These are phyloP conservation scores for Hippocampus mohnikei DNA, from an alignment of 2,113 vertebrate species.

Conservation along the genomic window DNA sequence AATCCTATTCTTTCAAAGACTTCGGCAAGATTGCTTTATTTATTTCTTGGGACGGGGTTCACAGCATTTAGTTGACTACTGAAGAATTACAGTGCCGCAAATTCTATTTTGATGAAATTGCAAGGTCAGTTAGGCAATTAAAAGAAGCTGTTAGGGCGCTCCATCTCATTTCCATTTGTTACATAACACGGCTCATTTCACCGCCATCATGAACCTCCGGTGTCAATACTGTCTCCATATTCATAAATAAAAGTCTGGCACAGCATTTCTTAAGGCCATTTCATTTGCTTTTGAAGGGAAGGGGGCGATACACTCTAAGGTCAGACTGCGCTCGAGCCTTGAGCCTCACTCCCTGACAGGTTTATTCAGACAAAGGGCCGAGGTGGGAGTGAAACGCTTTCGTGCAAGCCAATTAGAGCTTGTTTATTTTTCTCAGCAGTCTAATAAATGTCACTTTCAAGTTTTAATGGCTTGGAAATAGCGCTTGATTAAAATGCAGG, in stretches of 20 bases:
- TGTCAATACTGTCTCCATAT: constrained; percentile 37
- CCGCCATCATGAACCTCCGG: constrained; percentile 9
- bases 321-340: constrained; percentile 44
- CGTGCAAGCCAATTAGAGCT: constrained; percentile 62
- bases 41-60: not conserved
- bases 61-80: not conserved
- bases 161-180: constrained; percentile 34
- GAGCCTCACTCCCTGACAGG: constrained; percentile 35
- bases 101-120: constrained; percentile 38
- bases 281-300: constrained; percentile 10
- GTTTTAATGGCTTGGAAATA: constrained; percentile 66
- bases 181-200: constrained; percentile 27
- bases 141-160: constrained; percentile 15
- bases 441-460: constrained; percentile 67
- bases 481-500: constrained; percentile 62
- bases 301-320: constrained; percentile 34
- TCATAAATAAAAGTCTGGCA: constrained; percentile 23
- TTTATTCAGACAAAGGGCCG: constrained; percentile 47
- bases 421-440: constrained; percentile 68
- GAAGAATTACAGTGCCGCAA: constrained; percentile 29
- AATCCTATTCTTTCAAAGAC: constrained; percentile 23
- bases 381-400: constrained; percentile 32
- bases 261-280: constrained; percentile 6
- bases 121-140: constrained; percentile 44
- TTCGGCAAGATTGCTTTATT: not conserved